Base-by-base conservation (phyloP, 2,888 invertebrate species). In the Cacoxenus indagator region DNA sequence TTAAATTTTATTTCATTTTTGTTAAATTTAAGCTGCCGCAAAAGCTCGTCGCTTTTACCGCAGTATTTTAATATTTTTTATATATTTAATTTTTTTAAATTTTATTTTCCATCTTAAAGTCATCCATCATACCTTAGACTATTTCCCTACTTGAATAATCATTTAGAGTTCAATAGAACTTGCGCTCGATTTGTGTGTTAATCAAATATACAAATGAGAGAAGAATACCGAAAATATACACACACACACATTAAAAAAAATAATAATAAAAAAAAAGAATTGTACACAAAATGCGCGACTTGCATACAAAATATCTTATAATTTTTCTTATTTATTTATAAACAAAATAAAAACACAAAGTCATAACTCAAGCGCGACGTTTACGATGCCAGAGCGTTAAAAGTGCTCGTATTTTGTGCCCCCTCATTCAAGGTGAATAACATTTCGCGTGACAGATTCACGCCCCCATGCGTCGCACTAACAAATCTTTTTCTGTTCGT, bases 251-350 rank as follows among this genome's bases (percentile, higher is more conserved):
- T 11, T 5, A 24, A 54, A 54, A 24, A 24, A 17, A 17, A 48
- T 8, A 51, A 51, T 6, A 54, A 24, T 4, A 54, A 37, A 54
- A 9, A 24, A 54, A 24, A 54, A 24, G 9, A 22, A 54, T 22
- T 54, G 24, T 54, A 54, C 22, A 54, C 54, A 54, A 54, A 54
- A 54, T 54, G 24, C 54, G 54, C 54, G 11, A 54, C 54, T 54
- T 54, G 54, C 54, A 54, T 54, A 54, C 26, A 54, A 54, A 54
- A 54, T 19, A 24, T 9, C 3, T 14, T 51, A 37, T 37, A 37
- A 4, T 37, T 1, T 37, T 37, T 37, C 14, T 37, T 4, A 37
- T 37, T 37, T 37, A 37, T 37, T 37, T 37, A 37, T 37, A 37
- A 37, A 37, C 37, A 37, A 37, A 37, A 37, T 4, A 1, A 37